phyloP scores from a whole-genome alignment of 1,140 invertebrate genomes.

The Linepithema humile region DNA sequence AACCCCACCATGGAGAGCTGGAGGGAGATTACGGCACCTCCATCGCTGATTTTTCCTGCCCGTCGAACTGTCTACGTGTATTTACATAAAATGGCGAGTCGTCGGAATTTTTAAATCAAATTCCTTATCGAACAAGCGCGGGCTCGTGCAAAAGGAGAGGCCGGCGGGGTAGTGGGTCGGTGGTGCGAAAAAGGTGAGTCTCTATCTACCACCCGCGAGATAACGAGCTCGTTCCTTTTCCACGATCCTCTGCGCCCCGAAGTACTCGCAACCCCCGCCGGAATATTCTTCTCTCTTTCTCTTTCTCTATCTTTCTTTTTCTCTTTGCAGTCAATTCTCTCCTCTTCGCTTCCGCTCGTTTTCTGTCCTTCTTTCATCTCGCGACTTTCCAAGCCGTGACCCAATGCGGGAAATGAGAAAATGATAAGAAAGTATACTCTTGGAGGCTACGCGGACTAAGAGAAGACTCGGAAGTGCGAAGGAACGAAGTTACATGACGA shows the following conservation, averaged over 20 bases:
- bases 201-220: slow-evolving; percentile 74
- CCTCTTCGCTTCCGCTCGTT: not conserved
- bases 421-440: slow-evolving; percentile 69
- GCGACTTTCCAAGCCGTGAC: slow-evolving; percentile 45
- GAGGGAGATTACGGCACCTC: slow-evolving; percentile 50
- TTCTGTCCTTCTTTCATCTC: slow-evolving; percentile 22
- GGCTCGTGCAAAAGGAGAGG: slow-evolving; percentile 53
- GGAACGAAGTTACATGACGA: slow-evolving; percentile 4
- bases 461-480: not conserved
- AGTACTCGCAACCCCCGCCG: slow-evolving; percentile 51
- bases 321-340: slow-evolving; percentile 40
- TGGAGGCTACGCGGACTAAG: slow-evolving; percentile 24
- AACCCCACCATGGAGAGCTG: slow-evolving; percentile 26
- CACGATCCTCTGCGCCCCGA: slow-evolving; percentile 48
- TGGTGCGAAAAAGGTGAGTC: slow-evolving; percentile 76
- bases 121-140: slow-evolving; percentile 78
- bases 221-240: slow-evolving; percentile 77
- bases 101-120: slow-evolving; percentile 82
- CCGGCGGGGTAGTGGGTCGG: slow-evolving; percentile 40
- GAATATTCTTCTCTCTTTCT: slow-evolving; percentile 23
- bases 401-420: slow-evolving; percentile 70
- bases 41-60: slow-evolving; percentile 77
- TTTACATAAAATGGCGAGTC: slow-evolving; percentile 81
- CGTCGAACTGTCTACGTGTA: slow-evolving; percentile 77
- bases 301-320: not conserved